Evolutionary conservation across 2,797 vertebrate genomes (phyloP), one percentile per base, ranked within the genome.

Genomic region (Discoglossus pictus): DNA sequence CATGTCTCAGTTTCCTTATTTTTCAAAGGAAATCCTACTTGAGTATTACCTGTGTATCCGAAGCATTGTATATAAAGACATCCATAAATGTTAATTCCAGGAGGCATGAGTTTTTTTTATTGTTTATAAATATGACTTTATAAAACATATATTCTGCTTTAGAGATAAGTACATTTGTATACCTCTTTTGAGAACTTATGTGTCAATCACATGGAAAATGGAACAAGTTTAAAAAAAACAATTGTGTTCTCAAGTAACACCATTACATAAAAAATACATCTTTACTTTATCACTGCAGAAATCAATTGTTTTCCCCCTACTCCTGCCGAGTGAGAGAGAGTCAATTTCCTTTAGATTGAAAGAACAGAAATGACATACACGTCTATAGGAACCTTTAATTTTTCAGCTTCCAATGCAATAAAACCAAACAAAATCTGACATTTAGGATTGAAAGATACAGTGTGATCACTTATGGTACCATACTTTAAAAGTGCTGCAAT

Each of bases 371-470:
- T 15, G 24, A 18, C 46, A 68, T 68, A 68, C 55, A 68, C 42
- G 38, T 25, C 46, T 52, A 42, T 51, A 52, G 38, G 55, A 68
- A 68, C 47, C 55, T 68, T 60, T 68, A 68, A 60, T 68, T 55
- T 36, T 52, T 42, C 55, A 60, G 55, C 55, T 68, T 52, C 55
- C 65, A 60, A 35, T 35, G 25, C 65, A 68, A 68, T 60, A 68
- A 68, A 68, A 52, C 54, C 46, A 68, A 68, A 60, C 65, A 60
- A 60, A 68, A 68, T 21, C 47, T 68, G 65, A 60, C 65, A 68
- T 68, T 68, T 60, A 68, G 47, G 25, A 60, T 42, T 60, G 65
- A 68, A 68, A 60, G 46, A 60, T 68, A 59, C 24, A 52, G 27
- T 60, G 65, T 68, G 47, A 68, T 52, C 46, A 50, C 38, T 60